Base-by-base conservation (phyloP, 1,140 invertebrate genomes). In the Caerostris darwini region DNA sequence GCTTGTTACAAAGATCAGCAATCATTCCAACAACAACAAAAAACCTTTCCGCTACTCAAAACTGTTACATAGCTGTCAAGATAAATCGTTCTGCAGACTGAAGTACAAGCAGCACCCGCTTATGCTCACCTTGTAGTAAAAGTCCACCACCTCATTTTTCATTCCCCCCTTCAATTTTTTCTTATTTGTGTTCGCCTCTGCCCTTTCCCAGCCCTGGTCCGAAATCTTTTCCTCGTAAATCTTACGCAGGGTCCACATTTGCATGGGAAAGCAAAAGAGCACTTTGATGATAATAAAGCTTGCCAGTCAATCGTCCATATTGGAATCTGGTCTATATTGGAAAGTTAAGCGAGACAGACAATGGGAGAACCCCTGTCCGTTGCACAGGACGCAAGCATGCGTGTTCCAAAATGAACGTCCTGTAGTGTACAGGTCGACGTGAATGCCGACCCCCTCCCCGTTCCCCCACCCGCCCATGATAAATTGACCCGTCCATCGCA, bases 401-500 rank as follows among this genome's bases (percentile, higher is more conserved):
- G 92, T 92, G 82, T 85, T 81, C 56, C 59, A 89, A 89, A 94
- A 94, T 81, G 92, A 94, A 94, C 85, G 92, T 94, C 92, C 92
- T 93, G 82, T 59, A 71, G 82, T 93, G 92, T 71, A 93, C 92
- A 94, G 92, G 92, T 94, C 92, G 92, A 89, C 92, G 50, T 81
- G 19, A 56, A 5, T 59, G n/a, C 67, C 34, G 19, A 67, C 92
- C 92, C 82, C 83, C 64, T 5, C n/a, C 50, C 4, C 50, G 17
- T 64, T 19, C n/a, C 64, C 57, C 50, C 81, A 56, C 61, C 77
- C 85, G 57, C 56, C 85, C 50, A 59, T 94, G 92, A 94, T 94
- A 94, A 94, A 94, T 94, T 94, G 92, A 94, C 92, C 92, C 92
- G 85, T 94, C 92, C 92, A 89, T 87, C 85, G 92, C 85, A 94